These are phyloP conservation scores for Cariama cristata DNA, from an alignment of 2,113 vertebrate species.

Conservation along the genomic window DNA sequence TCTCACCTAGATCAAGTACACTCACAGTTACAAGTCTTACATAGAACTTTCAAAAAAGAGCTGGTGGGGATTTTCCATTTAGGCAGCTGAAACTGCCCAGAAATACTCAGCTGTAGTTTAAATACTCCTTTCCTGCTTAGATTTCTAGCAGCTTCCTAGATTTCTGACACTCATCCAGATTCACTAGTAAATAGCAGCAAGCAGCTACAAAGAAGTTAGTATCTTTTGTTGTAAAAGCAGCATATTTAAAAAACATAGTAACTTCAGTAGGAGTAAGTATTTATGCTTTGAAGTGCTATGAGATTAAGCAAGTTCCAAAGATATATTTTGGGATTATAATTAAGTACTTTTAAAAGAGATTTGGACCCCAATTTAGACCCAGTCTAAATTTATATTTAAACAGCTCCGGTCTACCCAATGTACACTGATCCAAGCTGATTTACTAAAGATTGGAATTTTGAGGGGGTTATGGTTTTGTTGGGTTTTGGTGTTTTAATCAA, in stretches of 20 bases:
- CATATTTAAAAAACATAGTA: not conserved
- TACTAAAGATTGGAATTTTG: not conserved
- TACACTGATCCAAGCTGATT: not conserved
- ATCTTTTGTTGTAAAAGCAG: not conserved
- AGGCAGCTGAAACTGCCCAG: not conserved
- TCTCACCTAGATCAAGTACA: not conserved
- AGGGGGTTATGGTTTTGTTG: rapidly evolving
- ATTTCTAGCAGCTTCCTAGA: not conserved
- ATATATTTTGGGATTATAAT: not conserved
- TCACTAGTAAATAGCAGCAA: not conserved
- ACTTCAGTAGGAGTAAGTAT: not conserved
- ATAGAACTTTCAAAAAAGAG: not conserved
- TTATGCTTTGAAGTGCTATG: not conserved
- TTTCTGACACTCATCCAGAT: not conserved
- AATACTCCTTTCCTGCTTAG: not conserved
- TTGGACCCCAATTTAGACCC: not conserved
- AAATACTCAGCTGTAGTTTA: not conserved
- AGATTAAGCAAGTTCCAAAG: not conserved
- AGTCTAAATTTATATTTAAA: not conserved
- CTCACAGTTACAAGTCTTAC: not conserved
- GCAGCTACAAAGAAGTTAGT: not conserved
- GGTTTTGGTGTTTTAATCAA: not conserved
- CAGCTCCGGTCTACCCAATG: not conserved
- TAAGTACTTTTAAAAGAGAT: not conserved
- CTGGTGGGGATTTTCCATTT: not conserved